Base-by-base conservation (phyloP, 2,113 vertebrate species). In the Gorsachius goisagi region DNA sequence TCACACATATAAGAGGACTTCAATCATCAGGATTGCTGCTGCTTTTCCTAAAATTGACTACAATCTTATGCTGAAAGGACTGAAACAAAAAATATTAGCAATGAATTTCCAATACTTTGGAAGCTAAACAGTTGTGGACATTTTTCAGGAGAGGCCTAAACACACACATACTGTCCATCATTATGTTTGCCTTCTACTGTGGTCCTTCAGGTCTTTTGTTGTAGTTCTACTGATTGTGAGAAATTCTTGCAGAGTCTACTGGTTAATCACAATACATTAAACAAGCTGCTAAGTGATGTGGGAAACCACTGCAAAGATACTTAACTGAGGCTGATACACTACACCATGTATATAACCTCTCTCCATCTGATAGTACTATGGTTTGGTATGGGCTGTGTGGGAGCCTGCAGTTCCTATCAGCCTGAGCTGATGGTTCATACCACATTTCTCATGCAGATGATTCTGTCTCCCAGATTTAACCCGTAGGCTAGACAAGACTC, bases 261-360 rank as follows among this genome's bases (percentile, higher is more conserved):
- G 60, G 86, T 90, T 77, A 74, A 89, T 85, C 83, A 32, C 11
- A 55, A 37, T 41, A 47, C 5, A 4, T 77, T 87, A 90, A 96
- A 89, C 50, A 77, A 89, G 81, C 73, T 94, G 69, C 55, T 90
- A 93, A 95, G 80, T 62, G 89, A 68, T 82, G 75, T 83, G 79
- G 78, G 88, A 94, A 96, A 85, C 66, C 75, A 91, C 53, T 41
- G 90, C 89, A 94, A 80, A 95, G 95, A 87, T 45, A 50, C 74
- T 90, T 53, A 60, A 52, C 88, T 35, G 79, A 81, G 75, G n/a
- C 67, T 53, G 94, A 76, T 47, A 62, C 62, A 44, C 78, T 66
- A 21, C 21, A 5, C 27, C 33, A 24, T 15, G 33, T 59, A 5
- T 47, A 50, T 6, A 88, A 56, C 44, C 63, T 49, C 81, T 18